Base-by-base conservation (phyloP, 2,888 invertebrate genomes). In the Amphiduros pacificus region DNA sequence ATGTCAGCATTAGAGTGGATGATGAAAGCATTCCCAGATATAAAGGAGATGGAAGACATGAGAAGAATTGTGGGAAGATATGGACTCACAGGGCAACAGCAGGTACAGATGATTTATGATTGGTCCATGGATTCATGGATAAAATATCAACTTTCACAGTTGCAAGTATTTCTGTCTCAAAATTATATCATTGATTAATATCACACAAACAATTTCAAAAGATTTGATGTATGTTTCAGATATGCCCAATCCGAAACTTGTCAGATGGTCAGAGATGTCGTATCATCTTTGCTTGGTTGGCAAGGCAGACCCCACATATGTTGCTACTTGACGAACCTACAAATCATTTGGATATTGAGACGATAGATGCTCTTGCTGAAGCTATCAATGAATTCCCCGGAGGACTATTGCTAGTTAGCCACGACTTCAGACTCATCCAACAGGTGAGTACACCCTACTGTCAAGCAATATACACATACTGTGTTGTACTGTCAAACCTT, bases 371-470 rank as follows among this genome's bases (percentile, higher is more conserved):
- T 0, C 86, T 99, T 60, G 99, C 93, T 1, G 97, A 98, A 73
- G 99, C 99, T 28, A 91, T 99, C 75, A 96, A 94, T 80, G 94
- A 95, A 77, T 99, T 96, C 80, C 94, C 95, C n/a, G 99, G 99
- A 50, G 99, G 99, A 71, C 91, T 99, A 91, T 93, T 99, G 68
- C 88, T 99, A 27, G 99, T 99, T 76, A 96, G 95, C 85, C 99
- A 99, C 91, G 99, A 99, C 88, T 99, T 99, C 87, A 88, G 99
- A 83, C 89, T 99, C 59, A 99, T 99, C 69, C 94, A 92, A 85
- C 98, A 99, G 89, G 97, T 96, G 81, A 17, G 54, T 22, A 2
- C 14, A 22, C 40, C 22, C 22, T 40, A 3, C 31, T 29, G 24
- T 9, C n/a, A n/a, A n/a, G n/a, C n/a, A n/a, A n/a, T n/a, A n/a